phyloP scores from a whole-genome alignment of 1,140 invertebrate species.

The Plodia interpunctella region DNA sequence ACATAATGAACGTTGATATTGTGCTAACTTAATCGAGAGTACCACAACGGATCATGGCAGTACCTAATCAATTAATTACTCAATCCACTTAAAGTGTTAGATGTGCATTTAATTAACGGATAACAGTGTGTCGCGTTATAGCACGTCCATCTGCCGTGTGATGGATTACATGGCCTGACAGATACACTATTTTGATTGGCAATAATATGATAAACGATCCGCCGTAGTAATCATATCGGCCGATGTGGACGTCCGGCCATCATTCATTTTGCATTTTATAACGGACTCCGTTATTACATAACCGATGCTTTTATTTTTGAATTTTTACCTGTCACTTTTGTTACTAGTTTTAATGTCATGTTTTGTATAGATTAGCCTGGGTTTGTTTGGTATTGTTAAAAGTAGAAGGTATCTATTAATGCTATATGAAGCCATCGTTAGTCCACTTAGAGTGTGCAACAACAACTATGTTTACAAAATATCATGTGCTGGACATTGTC shows the following conservation, averaged over 20 bases:
- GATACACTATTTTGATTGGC: conserved; percentile 77
- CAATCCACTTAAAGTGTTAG: conserved; percentile 45
- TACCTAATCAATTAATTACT: conserved; percentile 36
- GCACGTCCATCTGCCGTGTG: conserved; percentile 45
- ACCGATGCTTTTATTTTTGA: conserved; percentile 22
- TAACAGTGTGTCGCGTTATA: conserved; percentile 21
- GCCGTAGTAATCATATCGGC: conserved; percentile 64
- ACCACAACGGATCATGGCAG: conserved; percentile 46
- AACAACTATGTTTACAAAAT: conserved; percentile 63
- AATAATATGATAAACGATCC: conserved; percentile 75
- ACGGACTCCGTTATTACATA: conserved; percentile 41
- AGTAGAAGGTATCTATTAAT: conserved; percentile 39
- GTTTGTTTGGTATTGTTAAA: conserved; percentile 43
- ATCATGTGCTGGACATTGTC: conserved; percentile 60
- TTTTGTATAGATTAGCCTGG: conserved; percentile 46
- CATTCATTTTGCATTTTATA: conserved; percentile 60
- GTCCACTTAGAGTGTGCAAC: conserved; percentile 45
- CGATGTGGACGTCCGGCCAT: conserved; percentile 53
- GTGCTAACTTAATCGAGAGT: conserved; percentile 26
- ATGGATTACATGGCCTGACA: conserved; percentile 70
- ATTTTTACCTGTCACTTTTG: conserved; percentile 7
- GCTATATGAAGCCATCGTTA: conserved; percentile 35
- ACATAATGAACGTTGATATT: conserved; percentile 17
- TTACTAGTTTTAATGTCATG: conserved; percentile 25
- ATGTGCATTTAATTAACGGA: conserved; percentile 54